Conservation (phyloP, 2,797 vertebrate species). For the Rousettus madagascariensis region DNA sequence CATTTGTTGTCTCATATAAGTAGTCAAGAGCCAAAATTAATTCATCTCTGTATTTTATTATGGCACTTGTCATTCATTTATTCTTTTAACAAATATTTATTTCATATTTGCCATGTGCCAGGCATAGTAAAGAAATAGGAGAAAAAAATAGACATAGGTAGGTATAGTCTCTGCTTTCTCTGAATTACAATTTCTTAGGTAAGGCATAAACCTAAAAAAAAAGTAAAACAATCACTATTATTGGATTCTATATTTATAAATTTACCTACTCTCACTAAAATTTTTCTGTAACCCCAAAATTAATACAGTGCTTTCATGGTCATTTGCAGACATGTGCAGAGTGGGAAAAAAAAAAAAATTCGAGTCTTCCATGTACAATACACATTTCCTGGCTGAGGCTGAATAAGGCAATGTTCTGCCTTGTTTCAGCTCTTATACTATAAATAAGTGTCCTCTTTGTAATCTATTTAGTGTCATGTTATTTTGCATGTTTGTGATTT, state of each 20-base stretch:
- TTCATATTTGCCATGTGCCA: background rate
- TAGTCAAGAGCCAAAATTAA: background rate
- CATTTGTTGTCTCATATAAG: background rate
- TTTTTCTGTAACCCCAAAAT: background rate
- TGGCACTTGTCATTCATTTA: background rate
- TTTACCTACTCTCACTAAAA: background rate
- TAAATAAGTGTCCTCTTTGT: background rate
- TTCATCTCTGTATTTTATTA: background rate
- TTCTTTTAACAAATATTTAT: slow-evolving; percentile 28
- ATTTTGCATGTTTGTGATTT: background rate
- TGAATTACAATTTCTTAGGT: background rate
- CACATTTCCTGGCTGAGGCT: background rate
- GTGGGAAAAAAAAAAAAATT: background rate
- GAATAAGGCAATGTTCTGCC: background rate
- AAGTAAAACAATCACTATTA: background rate
- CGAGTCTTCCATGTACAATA: background rate
- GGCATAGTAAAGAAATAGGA: background rate
- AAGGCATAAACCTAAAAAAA: background rate
- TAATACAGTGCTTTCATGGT: background rate
- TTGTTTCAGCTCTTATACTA: background rate
- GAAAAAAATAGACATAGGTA: background rate
- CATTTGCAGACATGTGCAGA: background rate
- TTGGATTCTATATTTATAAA: background rate
- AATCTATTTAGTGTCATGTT: background rate
- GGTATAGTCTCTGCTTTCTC: background rate